Conservation (phyloP, 1,140 invertebrate species). For the Leptinotarsa lineolata region DNA sequence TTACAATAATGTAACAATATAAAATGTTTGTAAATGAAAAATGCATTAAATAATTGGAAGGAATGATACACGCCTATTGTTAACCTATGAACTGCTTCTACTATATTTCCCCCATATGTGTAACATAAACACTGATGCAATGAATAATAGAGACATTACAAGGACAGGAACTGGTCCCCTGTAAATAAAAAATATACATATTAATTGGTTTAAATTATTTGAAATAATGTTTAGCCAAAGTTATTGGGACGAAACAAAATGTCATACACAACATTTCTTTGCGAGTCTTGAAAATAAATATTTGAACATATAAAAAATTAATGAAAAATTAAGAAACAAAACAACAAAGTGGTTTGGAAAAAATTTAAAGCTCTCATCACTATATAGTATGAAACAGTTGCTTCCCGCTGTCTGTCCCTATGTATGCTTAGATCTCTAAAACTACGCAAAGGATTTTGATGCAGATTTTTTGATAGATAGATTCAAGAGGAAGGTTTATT, state of each 20-base stretch:
- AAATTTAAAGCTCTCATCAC: too few relatives aligned
- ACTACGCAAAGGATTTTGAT: too few relatives aligned
- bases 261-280: background rate
- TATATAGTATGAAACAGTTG: too few relatives aligned
- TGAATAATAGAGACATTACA: conserved; percentile 98
- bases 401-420: too few relatives aligned
- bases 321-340: too few relatives aligned
- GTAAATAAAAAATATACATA: conserved; percentile 54
- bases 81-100: conserved; percentile 82
- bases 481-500: too few relatives aligned
- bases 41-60: conserved; percentile 42
- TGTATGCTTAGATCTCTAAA: too few relatives aligned
- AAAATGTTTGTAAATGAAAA: conserved; percentile 43
- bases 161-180: conserved; percentile 98
- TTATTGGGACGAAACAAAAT: background rate
- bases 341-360: too few relatives aligned
- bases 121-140: conserved; percentile 99
- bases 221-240: background rate
- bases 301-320: too few relatives aligned
- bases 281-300: background rate
- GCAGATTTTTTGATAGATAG: too few relatives aligned
- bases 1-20: conserved; percentile 39
- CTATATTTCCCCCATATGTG: conserved; percentile 99
- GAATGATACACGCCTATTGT: conserved; percentile 37
- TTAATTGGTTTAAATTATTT: background rate